Evolutionary conservation across 2,888 invertebrate species (phyloP), one percentile per base, ranked within the genome.

Genomic region (Endomychus coccineus): DNA sequence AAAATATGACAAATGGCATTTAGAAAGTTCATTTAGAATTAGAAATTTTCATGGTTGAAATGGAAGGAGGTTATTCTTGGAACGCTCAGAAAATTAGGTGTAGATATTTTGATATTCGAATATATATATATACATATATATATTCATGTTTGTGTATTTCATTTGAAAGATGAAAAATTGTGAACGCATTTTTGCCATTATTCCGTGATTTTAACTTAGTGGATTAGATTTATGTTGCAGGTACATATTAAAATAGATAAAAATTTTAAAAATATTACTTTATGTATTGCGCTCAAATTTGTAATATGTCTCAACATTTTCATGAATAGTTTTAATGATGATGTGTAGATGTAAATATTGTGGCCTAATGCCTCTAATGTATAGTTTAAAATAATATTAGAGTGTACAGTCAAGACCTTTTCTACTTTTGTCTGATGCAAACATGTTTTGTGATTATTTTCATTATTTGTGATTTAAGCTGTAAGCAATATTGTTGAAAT

Each of bases 291-390:
- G 34, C 59, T 59, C 58, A 59, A 59, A 48, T 53, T 52, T 55
- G 44, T 49, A 39, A 44, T 11, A 49, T 48, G 51, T 52, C 52
- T 54, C 48, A 54, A 52, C 49, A 53, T 50, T 51, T 46, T 51
- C 50, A 54, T 46, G 48, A 39, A 36, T 45, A 44, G 40, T 42
- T 44, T 39, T 42, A 19, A 19, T 6, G n/a, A 19, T 7, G 21
- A 19, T 27, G 31, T 37, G 16, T 37, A 37, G 36, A 37, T 37
- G 36, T 37, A 37, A 27, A 37, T 57, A 58, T 50, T 45, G 52
- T 48, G 54, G 56, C 56, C 56, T 54, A 49, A 41, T 47, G 56
- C 56, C 55, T 50, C 48, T 54, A 58, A 55, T 60, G 56, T 59
- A 59, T 57, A 59, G 57, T 52, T 57, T 36, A 15, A n/a, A 55